Percentiles rank a stretch among this genome's conserved stretches.
Evolutionary conservation across 2,113 vertebrate species (phyloP).

Genomic region (Psettodes erumei): DNA sequence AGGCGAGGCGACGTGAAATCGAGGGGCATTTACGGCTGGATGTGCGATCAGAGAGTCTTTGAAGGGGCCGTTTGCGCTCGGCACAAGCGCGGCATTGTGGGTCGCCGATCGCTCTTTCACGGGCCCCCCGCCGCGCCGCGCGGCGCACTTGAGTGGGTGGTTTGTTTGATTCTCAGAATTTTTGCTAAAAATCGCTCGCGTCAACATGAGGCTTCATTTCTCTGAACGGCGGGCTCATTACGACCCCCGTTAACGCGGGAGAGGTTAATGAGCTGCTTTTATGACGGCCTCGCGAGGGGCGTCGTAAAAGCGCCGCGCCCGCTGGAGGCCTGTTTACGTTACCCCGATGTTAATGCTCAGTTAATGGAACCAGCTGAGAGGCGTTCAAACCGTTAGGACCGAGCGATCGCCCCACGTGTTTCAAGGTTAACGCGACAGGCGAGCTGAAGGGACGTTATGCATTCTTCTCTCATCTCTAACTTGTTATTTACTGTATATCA

Average conservation of each 20-base stretch:
- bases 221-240: too few relatives aligned
- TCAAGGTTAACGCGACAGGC: too few relatives aligned
- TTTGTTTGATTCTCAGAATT: slow-evolving; percentile 51
- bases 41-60: slow-evolving; percentile 29
- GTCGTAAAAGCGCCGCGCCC: not conserved
- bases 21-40: slow-evolving; percentile 8
- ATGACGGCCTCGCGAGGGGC: not conserved
- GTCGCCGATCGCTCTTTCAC: slow-evolving; percentile 47
- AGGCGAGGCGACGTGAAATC: slow-evolving; percentile 35
- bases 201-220: too few relatives aligned
- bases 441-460: too few relatives aligned
- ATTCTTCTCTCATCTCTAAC: too few relatives aligned
- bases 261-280: slow-evolving; percentile 17
- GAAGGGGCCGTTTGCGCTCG: slow-evolving; percentile 37
- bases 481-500: too few relatives aligned
- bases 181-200: slow-evolving; percentile 37
- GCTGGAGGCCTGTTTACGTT: not conserved
- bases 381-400: too few relatives aligned
- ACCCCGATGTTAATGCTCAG: not conserved
- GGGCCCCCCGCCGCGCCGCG: slow-evolving; percentile 25
- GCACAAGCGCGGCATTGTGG: not conserved
- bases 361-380: not conserved
- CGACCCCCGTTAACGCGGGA: slow-evolving; percentile 12
- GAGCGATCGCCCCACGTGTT: too few relatives aligned
- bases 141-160: slow-evolving; percentile 47